Conservation (phyloP, 2,113 vertebrate genomes). For the Labeo catla region DNA sequence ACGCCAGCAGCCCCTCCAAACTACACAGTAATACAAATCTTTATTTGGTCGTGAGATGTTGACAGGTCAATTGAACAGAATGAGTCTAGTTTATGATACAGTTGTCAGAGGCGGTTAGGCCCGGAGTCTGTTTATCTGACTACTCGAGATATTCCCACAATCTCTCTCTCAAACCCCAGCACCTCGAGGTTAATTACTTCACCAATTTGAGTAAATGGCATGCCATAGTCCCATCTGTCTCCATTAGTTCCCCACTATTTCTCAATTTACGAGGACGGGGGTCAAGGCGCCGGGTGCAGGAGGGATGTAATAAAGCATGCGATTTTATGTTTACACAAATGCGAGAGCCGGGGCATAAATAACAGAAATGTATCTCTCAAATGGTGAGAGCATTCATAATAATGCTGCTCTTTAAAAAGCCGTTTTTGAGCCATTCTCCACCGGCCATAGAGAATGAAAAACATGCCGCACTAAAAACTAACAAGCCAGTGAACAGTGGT, state of each 20-base stretch:
- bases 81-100: conserved; percentile 94
- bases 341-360: conserved; percentile 82
- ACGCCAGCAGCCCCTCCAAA: conserved; percentile 74
- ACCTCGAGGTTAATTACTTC: conserved; percentile 96
- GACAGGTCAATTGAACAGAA: conserved; percentile 94
- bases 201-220: conserved; percentile 95
- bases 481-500: conserved; percentile 60
- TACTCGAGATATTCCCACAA: conserved; percentile 88
- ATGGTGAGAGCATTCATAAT: conserved; percentile 63
- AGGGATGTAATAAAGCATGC: conserved; percentile 92
- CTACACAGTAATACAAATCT: conserved; percentile 91
- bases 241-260: conserved; percentile 93
- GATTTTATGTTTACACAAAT: conserved; percentile 92
- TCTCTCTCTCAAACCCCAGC: conserved; percentile 89
- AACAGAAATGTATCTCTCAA: conserved; percentile 67
- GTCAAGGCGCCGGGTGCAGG: conserved; percentile 89
- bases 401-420: conserved; percentile 63
- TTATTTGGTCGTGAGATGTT: conserved; percentile 90
- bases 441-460: conserved; percentile 57
- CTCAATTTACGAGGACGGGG: conserved; percentile 91
- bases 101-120: conserved; percentile 92
- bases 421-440: conserved; percentile 62
- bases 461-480: conserved; percentile 63
- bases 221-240: conserved; percentile 95
- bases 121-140: conserved; percentile 87